Evolutionary conservation across 2,113 vertebrate genomes (phyloP), one percentile per base, ranked within the genome.

Genomic region (Rhadina sibilatrix): DNA sequence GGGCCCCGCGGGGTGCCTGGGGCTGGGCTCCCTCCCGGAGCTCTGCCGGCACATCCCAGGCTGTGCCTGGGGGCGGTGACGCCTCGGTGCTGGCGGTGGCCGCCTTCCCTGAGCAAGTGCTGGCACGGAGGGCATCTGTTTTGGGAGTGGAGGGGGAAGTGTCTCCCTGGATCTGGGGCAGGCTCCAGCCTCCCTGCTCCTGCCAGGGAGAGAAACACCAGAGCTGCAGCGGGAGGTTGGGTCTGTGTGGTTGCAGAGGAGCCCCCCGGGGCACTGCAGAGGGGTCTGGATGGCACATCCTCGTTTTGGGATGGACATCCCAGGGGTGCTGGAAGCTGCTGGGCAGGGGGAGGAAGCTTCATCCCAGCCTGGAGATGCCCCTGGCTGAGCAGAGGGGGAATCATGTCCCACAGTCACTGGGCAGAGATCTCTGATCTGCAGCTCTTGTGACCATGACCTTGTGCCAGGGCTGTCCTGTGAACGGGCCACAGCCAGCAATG

Each of bases 111-210:
- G 19, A 88, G 80, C 83, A 12, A 79, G 93, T 56, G 86, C 65
- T 81, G 93, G 68, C 68, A 52, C 2, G 0, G 87, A 66, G 91
- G 91, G 76, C 2, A 13, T 19, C 40, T 87, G 87, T 75, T 69
- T 63, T 66, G 87, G 96, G 81, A 89, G 77, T 0, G 2, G 61
- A 87, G 88, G 66, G 78, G 82, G 81, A 94, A 91, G 89, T 16
- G 90, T 85, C 40, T 87, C 3, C 5, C 84, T 3, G 65, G 56
- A 93, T 91, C 91, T 95, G 64, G 96, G 95, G 88, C 96, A 94
- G 85, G 52, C 93, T 95, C 80, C 85, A 59, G 74, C 74, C 37
- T 74, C 78, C 12, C 59, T 7, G 24, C 2, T 50, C 12, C 49
- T 57, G 28, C 27, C 68, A 13, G 33, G 30, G 27, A 50, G 57